A percentile compares a stretch with the other conserved stretches of the same genome.
Evolutionary conservation across 2,797 vertebrate genomes (phyloP).

Genomic region (Brachyalestes nurse): DNA sequence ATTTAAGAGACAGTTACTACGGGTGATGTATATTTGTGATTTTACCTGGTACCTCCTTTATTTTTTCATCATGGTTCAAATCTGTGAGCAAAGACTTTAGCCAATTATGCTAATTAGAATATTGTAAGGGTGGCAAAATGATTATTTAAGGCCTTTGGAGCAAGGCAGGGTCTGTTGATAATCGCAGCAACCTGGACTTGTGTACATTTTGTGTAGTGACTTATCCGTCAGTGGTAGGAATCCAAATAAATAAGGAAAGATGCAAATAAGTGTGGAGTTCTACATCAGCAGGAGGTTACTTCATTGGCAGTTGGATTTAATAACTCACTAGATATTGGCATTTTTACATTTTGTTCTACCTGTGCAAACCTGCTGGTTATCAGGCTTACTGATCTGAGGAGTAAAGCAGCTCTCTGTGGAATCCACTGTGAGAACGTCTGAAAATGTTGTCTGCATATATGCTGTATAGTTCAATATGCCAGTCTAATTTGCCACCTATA

Average conservation of each 20-base stretch:
- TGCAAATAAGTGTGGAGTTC: constrained; percentile 29
- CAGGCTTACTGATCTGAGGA: neutral
- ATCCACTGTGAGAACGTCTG: neutral
- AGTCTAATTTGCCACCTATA: neutral
- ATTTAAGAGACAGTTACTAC: constrained; percentile 22
- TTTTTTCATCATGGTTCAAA: neutral
- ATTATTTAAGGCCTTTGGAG: constrained; percentile 22
- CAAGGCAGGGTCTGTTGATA: constrained; percentile 41
- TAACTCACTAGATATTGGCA: constrained; percentile 5
- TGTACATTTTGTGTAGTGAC: constrained; percentile 41
- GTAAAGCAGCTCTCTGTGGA: neutral
- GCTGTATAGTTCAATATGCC: neutral
- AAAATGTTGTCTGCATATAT: no score
- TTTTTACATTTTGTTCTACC: neutral
- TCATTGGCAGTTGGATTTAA: constrained; percentile 25
- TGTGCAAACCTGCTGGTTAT: neutral
- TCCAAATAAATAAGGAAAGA: constrained; percentile 49
- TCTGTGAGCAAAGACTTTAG: neutral
- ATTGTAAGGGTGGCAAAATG: neutral
- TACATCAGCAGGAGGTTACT: neutral
- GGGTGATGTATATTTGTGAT: constrained; percentile 14
- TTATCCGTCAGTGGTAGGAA: constrained; percentile 38
- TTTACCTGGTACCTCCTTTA: constrained; percentile 7
- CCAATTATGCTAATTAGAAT: constrained; percentile 42
- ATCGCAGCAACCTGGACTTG: constrained; percentile 41